A percentile compares a stretch with the other conserved stretches of the same genome.
These are phyloP conservation scores for Enteromius thamalakanensis DNA, from an alignment of 2,797 vertebrate genomes.

Conservation along the genomic window DNA sequence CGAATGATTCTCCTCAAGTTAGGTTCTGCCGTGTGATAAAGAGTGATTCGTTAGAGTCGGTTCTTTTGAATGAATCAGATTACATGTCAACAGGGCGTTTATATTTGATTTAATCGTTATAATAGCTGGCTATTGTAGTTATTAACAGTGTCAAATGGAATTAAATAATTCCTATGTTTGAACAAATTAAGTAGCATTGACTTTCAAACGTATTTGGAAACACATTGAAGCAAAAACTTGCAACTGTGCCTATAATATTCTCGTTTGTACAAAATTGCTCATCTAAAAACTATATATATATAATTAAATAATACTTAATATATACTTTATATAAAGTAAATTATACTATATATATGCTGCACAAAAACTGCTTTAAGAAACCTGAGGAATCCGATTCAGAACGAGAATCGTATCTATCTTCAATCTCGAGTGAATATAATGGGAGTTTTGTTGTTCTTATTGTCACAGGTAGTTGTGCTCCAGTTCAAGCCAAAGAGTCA, in stretches of 20 bases:
- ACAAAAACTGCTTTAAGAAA: not conserved
- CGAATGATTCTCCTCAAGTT: not conserved
- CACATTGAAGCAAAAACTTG: not conserved
- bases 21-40: not conserved
- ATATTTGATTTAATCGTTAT: not conserved
- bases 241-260: no score
- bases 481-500: slow-evolving; percentile 69
- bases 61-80: not conserved
- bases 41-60: not conserved
- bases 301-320: no score
- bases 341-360: no score
- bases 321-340: no score
- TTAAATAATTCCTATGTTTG: not conserved
- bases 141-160: not conserved
- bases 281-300: no score
- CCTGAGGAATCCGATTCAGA: no score
- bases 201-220: not conserved
- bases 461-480: slow-evolving; percentile 56
- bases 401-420: not conserved
- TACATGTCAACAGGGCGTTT: not conserved
- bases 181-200: not conserved
- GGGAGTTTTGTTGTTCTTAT: not conserved
- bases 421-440: not conserved
- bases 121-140: not conserved
- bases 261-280: no score